Evolutionary conservation across 2,888 invertebrate species (phyloP).

Genomic region (Hydrotaea diabolus): DNA sequence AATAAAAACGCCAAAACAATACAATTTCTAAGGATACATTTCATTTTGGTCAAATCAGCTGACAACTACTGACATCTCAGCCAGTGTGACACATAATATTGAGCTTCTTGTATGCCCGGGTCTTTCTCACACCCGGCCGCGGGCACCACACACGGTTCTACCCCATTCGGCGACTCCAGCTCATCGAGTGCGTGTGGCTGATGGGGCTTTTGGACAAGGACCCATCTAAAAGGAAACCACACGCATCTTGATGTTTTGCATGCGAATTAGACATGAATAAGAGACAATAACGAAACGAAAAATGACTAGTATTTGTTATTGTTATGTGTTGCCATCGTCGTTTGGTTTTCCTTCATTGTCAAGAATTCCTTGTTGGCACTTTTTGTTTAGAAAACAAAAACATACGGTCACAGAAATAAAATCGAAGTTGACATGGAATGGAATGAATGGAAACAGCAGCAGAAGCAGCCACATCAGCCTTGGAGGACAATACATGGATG

Average conservation of each 20-base stretch:
- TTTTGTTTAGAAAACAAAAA: conserved; percentile 47
- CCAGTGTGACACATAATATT: conserved; percentile 52
- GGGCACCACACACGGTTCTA: conserved; percentile 26
- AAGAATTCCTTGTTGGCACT: conserved; percentile 65
- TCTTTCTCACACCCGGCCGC: conserved; percentile 18
- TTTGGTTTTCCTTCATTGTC: conserved; percentile 22
- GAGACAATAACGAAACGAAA: conserved; percentile 64
- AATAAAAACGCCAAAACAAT: conserved; percentile 25
- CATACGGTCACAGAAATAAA: conserved; percentile 65
- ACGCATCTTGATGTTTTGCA: conserved; percentile 68
- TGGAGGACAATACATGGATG: background rate
- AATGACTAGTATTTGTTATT: conserved; percentile 48
- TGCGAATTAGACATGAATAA: conserved; percentile 69
- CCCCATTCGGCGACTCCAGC: background rate
- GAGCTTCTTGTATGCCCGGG: conserved; percentile 17
- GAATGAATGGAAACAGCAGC: conserved; percentile 37
- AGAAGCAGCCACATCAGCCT: conserved; percentile 8
- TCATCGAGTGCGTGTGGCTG: background rate
- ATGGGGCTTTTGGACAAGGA: conserved; percentile 5
- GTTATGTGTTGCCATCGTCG: background rate
- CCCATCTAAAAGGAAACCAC: conserved; percentile 58
- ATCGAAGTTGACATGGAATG: conserved; percentile 60
- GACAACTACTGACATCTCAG: conserved; percentile 70
- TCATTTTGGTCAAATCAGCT: conserved; percentile 78
- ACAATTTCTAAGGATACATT: conserved; percentile 49